Evolutionary conservation across 1,140 invertebrate species (phyloP).

Genomic region (Drosophila ananassae): DNA sequence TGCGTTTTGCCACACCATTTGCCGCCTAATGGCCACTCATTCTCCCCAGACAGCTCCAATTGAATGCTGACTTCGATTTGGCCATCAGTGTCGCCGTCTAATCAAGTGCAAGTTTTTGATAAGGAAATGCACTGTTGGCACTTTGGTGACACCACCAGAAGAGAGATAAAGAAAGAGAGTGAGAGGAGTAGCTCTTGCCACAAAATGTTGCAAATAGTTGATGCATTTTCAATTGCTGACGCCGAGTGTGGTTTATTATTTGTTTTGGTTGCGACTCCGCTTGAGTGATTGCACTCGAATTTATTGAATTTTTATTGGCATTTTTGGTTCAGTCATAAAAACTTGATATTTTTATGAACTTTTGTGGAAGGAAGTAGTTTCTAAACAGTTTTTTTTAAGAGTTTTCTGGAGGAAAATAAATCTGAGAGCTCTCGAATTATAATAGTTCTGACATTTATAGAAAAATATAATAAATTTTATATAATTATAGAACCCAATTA

Average conservation of each 20-base stretch:
- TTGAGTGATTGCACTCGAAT: slow-evolving; percentile 7
- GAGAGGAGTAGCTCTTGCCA: slow-evolving; percentile 3
- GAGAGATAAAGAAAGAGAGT: not conserved
- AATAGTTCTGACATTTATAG: slow-evolving; percentile 4
- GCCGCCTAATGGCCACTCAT: slow-evolving; percentile 47
- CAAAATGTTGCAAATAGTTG: slow-evolving; percentile 51
- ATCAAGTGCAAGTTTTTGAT: slow-evolving; percentile 66
- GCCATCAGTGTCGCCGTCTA: slow-evolving; percentile 50
- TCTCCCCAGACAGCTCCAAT: slow-evolving; percentile 29
- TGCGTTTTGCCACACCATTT: slow-evolving; percentile 69
- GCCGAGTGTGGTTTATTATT: slow-evolving; percentile 16
- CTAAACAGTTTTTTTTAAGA: not conserved
- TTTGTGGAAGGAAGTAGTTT: too few species aligned
- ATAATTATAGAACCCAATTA: slow-evolving; percentile 4
- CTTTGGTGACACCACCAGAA: not conserved
- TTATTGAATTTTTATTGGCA: slow-evolving; percentile 26
- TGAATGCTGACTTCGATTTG: slow-evolving; percentile 52
- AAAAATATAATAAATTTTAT: not conserved
- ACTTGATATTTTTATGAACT: slow-evolving; percentile 14
- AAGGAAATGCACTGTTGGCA: slow-evolving; percentile 61
- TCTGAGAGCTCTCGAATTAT: too few species aligned
- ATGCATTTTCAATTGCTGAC: slow-evolving; percentile 42
- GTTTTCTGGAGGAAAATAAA: too few species aligned
- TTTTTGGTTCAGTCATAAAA: slow-evolving; percentile 1
- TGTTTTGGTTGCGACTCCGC: slow-evolving; percentile 45